Evolutionary conservation across 2,797 vertebrate species (phyloP).

Genomic region (Eulemur mongoz): DNA sequence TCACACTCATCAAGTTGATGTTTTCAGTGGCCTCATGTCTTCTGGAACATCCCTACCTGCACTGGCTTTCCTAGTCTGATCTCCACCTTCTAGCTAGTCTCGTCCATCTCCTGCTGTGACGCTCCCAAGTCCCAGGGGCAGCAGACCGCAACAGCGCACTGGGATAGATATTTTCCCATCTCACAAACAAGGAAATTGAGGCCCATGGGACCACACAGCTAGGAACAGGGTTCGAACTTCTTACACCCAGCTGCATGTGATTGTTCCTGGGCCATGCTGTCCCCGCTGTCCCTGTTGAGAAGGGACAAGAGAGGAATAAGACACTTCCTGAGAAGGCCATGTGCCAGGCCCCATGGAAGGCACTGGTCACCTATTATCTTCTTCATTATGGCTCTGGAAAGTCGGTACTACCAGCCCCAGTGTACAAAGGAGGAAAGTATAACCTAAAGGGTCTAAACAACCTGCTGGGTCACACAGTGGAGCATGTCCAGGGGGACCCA

Average conservation of each 20-base stretch:
- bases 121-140: neutral
- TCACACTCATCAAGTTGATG: neutral
- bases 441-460: neutral
- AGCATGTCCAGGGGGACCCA: neutral
- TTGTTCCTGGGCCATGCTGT: neutral
- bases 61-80: neutral
- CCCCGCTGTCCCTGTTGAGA: neutral
- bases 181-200: neutral
- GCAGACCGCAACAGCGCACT: neutral
- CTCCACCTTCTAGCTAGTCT: neutral
- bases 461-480: neutral
- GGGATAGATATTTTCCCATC: neutral
- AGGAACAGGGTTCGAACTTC: neutral
- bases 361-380: neutral
- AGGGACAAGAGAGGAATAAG: neutral
- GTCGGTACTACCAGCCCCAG: neutral
- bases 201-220: neutral
- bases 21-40: neutral
- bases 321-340: neutral
- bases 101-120: neutral
- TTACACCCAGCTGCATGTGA: neutral
- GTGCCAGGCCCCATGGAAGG: neutral
- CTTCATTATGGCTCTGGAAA: neutral
- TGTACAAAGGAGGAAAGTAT: neutral
- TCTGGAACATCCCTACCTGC: neutral